Percentiles rank a stretch among this genome's conserved stretches.
phyloP scores from a whole-genome alignment of 2,888 invertebrate genomes.

The Eustalomyia histrio region DNA sequence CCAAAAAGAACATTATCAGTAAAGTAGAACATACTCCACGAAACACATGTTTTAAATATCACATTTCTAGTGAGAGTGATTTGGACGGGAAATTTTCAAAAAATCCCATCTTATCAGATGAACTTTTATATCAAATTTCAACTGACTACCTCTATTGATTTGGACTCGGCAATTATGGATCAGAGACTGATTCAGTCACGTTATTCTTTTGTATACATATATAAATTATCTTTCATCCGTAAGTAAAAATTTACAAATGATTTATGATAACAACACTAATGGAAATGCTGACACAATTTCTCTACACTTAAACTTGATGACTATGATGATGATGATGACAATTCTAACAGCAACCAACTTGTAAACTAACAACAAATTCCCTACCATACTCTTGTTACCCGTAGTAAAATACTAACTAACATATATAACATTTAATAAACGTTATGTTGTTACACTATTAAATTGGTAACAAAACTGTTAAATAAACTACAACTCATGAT shows the following conservation, averaged over 20 bases:
- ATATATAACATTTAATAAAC: slow-evolving; percentile 55
- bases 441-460: slow-evolving; percentile 58
- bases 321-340: slow-evolving; percentile 63
- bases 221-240: slow-evolving; percentile 39
- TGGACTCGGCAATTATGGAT: no score
- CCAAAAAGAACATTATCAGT: no score
- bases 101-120: no score
- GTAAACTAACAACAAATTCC: background rate
- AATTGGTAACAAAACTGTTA: slow-evolving; percentile 61
- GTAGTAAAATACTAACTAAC: background rate
- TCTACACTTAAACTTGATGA: slow-evolving; percentile 64
- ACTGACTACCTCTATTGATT: no score
- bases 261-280: slow-evolving; percentile 65
- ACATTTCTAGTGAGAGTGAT: no score
- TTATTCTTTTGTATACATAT: no score
- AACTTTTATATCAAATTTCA: no score
- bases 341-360: slow-evolving; percentile 49
- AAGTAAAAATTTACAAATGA: slow-evolving; percentile 56
- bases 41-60: no score
- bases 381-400: background rate
- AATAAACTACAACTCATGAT: slow-evolving; percentile 64
- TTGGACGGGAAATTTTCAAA: no score
- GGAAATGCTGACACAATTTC: slow-evolving; percentile 66
- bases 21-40: no score
- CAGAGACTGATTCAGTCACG: no score